A percentile compares a stretch with the other conserved stretches of the same genome.
Evolutionary conservation across 2,888 invertebrate species (phyloP).

Genomic region (Euplagia quadripunctaria): DNA sequence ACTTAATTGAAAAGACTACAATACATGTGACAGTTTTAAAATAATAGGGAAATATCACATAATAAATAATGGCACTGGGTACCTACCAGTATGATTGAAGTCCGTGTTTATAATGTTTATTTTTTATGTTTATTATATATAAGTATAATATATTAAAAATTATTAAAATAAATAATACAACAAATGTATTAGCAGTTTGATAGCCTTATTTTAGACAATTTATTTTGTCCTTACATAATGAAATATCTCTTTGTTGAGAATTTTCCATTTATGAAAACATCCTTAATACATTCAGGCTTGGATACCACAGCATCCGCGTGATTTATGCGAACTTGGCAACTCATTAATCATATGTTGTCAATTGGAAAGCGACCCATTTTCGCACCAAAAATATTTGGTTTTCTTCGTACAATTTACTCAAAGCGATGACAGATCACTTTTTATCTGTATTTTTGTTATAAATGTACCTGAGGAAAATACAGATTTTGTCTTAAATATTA

Average conservation of each 20-base stretch:
- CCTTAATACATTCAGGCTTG: conserved; percentile 58
- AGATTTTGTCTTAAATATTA: background rate
- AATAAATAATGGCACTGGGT: too few relatives aligned
- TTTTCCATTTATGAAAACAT: conserved; percentile 47
- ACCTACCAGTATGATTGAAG: too few relatives aligned
- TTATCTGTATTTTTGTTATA: conserved; percentile 41
- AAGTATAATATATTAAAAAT: too few relatives aligned
- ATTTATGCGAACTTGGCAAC: conserved; percentile 72
- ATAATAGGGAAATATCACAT: too few relatives aligned
- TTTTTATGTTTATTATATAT: too few relatives aligned
- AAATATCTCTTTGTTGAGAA: conserved; percentile 26
- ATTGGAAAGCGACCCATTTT: conserved; percentile 79
- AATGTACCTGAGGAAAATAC: conserved; percentile 15
- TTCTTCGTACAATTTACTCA: conserved; percentile 67
- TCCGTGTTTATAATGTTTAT: too few relatives aligned
- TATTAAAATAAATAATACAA: too few relatives aligned
- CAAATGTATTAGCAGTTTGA: too few relatives aligned
- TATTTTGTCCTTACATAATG: background rate
- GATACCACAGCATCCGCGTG: conserved; percentile 68
- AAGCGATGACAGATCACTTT: conserved; percentile 60
- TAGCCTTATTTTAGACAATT: too few relatives aligned
- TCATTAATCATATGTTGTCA: conserved; percentile 79
- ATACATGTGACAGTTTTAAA: too few relatives aligned
- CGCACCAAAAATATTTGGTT: conserved; percentile 64
- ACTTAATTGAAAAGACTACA: too few relatives aligned